Evolutionary conservation across 2,797 vertebrate genomes (phyloP).

Genomic region (Channa striata): DNA sequence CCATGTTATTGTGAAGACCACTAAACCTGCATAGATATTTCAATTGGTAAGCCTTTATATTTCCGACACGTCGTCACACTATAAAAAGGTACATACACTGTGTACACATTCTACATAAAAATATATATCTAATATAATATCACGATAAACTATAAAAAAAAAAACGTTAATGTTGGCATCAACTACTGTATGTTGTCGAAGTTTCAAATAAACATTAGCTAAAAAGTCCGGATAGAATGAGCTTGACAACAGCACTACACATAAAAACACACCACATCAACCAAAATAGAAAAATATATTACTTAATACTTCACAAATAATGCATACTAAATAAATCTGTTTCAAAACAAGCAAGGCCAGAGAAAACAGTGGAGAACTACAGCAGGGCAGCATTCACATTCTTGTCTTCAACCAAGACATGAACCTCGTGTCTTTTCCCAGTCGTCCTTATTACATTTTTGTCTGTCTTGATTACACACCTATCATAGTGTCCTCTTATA

Average conservation of each 20-base stretch:
- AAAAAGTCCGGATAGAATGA: slow-evolving; percentile 19
- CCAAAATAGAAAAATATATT: slow-evolving; percentile 9
- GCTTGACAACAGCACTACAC: slow-evolving; percentile 13
- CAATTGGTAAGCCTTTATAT: background rate
- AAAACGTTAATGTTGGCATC: slow-evolving; percentile 7
- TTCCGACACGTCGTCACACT: slow-evolving; percentile 4
- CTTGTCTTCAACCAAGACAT: slow-evolving; percentile 12
- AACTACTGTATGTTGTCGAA: background rate
- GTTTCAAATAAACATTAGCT: background rate
- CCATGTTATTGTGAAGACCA: background rate
- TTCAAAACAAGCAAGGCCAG: slow-evolving; percentile 33
- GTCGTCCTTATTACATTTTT: background rate
- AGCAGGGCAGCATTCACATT: slow-evolving; percentile 60
- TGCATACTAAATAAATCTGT: slow-evolving; percentile 29
- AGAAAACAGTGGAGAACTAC: slow-evolving; percentile 48
- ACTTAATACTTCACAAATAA: slow-evolving; percentile 24
- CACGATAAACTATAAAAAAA: background rate
- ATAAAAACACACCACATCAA: slow-evolving; percentile 19
- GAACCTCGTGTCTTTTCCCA: background rate
- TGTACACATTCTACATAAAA: slow-evolving; percentile 12
- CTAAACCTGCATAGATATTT: background rate
- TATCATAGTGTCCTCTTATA: background rate
- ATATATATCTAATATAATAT: slow-evolving; percentile 20
- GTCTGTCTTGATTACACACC: slow-evolving; percentile 21
- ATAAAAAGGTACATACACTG: slow-evolving; percentile 13